Evolutionary conservation across 2,888 invertebrate genomes (phyloP).

Genomic region (Epirrhoe alternata): DNA sequence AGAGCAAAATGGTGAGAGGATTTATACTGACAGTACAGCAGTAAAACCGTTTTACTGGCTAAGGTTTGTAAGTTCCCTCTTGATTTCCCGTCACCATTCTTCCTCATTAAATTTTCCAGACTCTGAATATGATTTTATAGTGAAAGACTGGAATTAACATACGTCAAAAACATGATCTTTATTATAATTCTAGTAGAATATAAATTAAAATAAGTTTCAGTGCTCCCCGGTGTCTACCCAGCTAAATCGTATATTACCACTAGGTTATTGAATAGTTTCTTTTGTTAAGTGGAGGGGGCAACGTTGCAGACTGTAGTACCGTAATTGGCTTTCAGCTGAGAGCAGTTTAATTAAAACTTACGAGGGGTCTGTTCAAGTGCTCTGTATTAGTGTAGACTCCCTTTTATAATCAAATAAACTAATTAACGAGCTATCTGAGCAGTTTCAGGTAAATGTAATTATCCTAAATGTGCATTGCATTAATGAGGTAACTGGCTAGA

Average conservation of each 20-base stretch:
- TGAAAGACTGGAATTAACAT: neutral
- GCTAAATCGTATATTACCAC: constrained; percentile 3
- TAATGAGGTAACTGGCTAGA: neutral
- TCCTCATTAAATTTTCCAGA: no score
- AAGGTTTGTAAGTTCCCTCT: no score
- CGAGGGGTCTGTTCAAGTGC: constrained; percentile 2
- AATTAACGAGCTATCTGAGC: constrained; percentile 4
- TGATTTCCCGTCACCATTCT: no score
- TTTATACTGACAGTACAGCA: no score
- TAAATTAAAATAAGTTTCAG: constrained; percentile 8
- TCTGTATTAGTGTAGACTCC: constrained; percentile 15
- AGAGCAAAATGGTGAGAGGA: no score
- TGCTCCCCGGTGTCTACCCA: constrained; percentile 7
- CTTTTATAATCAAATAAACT: constrained; percentile 13
- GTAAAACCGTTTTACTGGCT: no score
- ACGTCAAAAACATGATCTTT: neutral
- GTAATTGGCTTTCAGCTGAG: constrained; percentile 32
- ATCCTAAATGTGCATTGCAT: constrained; percentile 19
- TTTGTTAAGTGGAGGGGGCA: constrained; percentile 14
- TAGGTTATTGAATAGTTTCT: constrained; percentile 24
- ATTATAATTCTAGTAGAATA: neutral
- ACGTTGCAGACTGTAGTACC: constrained; percentile 15
- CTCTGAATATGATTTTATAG: no score
- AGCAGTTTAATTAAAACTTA: constrained; percentile 33
- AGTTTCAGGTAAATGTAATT: constrained; percentile 20